Percentiles rank a stretch among this genome's conserved stretches.
These are phyloP conservation scores for Drosophila ficusphila DNA, from an alignment of 1,140 invertebrate genomes.

Conservation along the genomic window DNA sequence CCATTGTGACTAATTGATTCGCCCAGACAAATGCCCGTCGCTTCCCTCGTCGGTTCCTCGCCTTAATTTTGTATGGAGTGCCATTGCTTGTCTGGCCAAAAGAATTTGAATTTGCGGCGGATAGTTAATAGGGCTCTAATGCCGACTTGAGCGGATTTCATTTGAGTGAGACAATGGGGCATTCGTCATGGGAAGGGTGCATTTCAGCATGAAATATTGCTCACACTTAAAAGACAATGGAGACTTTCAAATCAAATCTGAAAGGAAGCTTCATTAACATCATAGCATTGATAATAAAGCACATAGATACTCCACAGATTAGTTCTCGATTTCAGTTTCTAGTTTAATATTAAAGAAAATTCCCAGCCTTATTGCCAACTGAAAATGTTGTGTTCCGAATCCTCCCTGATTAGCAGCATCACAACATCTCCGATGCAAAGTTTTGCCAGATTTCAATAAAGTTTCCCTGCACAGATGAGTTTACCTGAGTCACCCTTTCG, in stretches of 20 bases:
- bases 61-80: conserved; percentile 21
- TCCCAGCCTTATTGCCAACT: background rate
- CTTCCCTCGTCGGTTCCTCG: conserved; percentile 15
- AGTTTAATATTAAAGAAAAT: too few species aligned
- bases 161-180: conserved; percentile 6
- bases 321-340: too few species aligned
- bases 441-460: conserved; percentile 2
- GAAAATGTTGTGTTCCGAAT: too few species aligned
- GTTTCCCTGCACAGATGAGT: background rate
- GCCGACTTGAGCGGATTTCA: conserved; percentile 24
- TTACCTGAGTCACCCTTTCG: background rate
- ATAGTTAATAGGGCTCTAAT: conserved; percentile 70
- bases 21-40: conserved; percentile 51
- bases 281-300: background rate
- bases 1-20: conserved; percentile 79
- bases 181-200: conserved; percentile 36
- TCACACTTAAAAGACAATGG: background rate
- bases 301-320: too few species aligned
- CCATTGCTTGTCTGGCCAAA: conserved; percentile 6
- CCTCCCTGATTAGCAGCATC: background rate
- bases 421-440: conserved; percentile 6
- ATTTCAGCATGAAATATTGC: conserved; percentile 11
- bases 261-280: conserved; percentile 1
- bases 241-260: background rate
- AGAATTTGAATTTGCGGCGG: conserved; percentile 58